phyloP scores from a whole-genome alignment of 2,113 vertebrate species.

The Brevimyrus niger region DNA sequence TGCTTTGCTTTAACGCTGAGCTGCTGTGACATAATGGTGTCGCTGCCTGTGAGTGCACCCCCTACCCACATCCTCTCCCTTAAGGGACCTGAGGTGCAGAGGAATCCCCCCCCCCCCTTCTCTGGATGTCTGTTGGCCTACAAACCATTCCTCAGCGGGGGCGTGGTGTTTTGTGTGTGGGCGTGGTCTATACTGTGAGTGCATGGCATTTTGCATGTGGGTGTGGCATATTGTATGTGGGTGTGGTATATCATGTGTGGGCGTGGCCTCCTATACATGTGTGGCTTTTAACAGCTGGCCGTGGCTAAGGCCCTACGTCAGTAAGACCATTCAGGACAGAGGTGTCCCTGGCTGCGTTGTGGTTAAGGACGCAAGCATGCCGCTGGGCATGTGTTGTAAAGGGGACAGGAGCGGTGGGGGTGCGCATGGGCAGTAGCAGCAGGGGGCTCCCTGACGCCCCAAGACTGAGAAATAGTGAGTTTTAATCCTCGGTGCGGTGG shows the following conservation, averaged over 20 bases:
- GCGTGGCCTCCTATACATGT: constrained; percentile 16
- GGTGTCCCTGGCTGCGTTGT: neutral
- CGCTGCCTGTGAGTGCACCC: constrained; percentile 19
- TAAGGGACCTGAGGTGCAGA: neutral
- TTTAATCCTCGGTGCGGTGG: neutral
- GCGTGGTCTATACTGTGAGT: too few relatives aligned
- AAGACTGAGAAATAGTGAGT: neutral
- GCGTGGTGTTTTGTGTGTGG: neutral
- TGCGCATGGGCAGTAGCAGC: neutral
- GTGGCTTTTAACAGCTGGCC: neutral
- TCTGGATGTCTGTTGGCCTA: neutral
- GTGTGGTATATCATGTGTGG: neutral
- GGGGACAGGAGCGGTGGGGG: neutral
- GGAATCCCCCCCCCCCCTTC: neutral
- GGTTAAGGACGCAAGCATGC: neutral
- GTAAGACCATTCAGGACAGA: neutral
- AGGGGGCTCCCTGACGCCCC: neutral
- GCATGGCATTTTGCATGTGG: neutral
- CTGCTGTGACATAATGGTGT: constrained; percentile 47
- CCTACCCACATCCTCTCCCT: constrained; percentile 1
- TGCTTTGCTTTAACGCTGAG: constrained; percentile 31
- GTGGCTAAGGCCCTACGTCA: neutral
- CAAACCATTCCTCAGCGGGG: neutral
- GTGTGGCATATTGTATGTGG: neutral
- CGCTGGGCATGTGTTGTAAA: neutral